Conservation (phyloP, 2,888 invertebrate genomes). For the Theretra japonica region DNA sequence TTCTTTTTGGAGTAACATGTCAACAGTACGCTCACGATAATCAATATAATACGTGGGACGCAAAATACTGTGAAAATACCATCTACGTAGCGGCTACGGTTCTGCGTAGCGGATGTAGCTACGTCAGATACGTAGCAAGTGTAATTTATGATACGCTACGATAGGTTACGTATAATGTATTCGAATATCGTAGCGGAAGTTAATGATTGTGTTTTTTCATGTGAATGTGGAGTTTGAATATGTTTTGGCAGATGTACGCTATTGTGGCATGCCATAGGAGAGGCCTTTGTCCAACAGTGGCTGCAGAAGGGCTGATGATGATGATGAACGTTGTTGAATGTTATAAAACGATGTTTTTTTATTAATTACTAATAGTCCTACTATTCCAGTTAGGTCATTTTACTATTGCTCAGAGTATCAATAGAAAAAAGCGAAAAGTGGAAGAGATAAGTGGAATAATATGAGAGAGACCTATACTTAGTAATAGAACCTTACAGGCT, state of each 20-base stretch:
- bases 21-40: conserved; percentile 7
- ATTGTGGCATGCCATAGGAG: too few relatives aligned
- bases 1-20: conserved; percentile 8
- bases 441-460: too few relatives aligned
- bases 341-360: not conserved
- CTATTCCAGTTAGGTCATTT: too few relatives aligned
- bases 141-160: conserved; percentile 12
- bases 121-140: conserved; percentile 8
- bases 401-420: too few relatives aligned
- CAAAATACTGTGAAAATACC: not conserved
- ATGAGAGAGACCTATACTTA: too few relatives aligned
- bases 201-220: not conserved
- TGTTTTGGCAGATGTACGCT: not conserved
- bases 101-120: conserved; percentile 5
- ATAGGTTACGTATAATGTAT: not conserved
- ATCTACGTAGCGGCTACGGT: not conserved
- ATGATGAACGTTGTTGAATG: too few relatives aligned
- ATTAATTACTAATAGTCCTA: too few relatives aligned
- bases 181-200: conserved; percentile 4
- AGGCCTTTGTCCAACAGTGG: too few relatives aligned
- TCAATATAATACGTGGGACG: conserved; percentile 1
- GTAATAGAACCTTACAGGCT: too few relatives aligned
- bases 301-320: too few relatives aligned
- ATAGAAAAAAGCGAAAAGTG: too few relatives aligned
- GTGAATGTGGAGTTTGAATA: not conserved